Evolutionary conservation across 64 coral and sea anemone genomes (phyloP).

Genomic region (Hydrozoanthus tunicans): DNA sequence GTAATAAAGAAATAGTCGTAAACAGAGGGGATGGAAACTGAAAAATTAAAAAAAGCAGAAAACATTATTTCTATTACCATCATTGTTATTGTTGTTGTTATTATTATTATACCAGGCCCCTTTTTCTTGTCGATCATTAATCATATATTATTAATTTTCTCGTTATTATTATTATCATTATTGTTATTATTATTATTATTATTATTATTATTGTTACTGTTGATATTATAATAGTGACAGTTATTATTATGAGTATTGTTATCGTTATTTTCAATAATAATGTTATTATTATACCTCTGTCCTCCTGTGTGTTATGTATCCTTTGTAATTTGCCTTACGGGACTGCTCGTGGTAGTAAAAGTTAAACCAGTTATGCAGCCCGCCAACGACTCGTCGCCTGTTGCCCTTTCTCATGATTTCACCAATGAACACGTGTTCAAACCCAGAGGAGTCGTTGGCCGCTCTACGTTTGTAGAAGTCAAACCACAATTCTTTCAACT

Average conservation of each 20-base stretch:
- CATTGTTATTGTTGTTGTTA: too few relatives aligned
- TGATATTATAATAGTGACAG: too few relatives aligned
- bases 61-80: too few relatives aligned
- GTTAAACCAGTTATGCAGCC: constrained; percentile 53
- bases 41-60: too few relatives aligned
- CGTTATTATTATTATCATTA: too few relatives aligned
- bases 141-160: too few relatives aligned
- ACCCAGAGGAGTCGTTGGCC: constrained; percentile 50
- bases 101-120: too few relatives aligned
- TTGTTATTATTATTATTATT: too few relatives aligned
- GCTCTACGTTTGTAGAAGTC: constrained; percentile 40
- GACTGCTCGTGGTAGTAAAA: constrained; percentile 15
- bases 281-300: constrained; percentile 3
- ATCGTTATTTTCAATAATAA: background rate
- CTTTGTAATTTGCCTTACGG: background rate
- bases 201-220: too few relatives aligned
- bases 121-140: too few relatives aligned
- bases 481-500: constrained; percentile 56
- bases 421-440: constrained; percentile 58
- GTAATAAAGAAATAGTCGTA: too few relatives aligned
- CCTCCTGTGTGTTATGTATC: constrained; percentile 11
- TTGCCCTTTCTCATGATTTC: constrained; percentile 32
- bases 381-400: background rate
- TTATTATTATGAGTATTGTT: background rate
- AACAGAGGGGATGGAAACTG: too few relatives aligned